Evolutionary conservation across 2,113 vertebrate species (phyloP).

Genomic region (Callipepla squamata): DNA sequence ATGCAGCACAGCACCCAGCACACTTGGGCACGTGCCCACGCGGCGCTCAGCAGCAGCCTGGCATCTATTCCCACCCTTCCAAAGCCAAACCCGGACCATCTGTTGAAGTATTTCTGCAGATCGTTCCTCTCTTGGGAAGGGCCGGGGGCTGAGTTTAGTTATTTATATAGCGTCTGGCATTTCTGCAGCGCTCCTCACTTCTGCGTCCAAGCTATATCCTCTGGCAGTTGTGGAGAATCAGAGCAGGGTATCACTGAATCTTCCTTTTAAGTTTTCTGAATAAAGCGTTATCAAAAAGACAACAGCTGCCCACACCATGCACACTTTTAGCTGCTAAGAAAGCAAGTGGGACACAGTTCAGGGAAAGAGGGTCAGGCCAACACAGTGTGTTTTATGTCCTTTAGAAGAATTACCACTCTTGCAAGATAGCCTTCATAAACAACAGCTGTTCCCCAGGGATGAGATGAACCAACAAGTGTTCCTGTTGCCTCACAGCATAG

Average conservation of each 20-base stretch:
- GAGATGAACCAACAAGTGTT: background rate
- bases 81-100: slow-evolving; percentile 54
- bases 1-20: accelerated
- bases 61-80: background rate
- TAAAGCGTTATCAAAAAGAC: background rate
- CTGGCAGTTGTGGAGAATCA: background rate
- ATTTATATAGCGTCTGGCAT: slow-evolving; percentile 29
- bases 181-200: background rate
- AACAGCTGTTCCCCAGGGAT: background rate
- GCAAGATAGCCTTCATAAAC: background rate
- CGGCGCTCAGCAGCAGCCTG: background rate
- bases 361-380: background rate
- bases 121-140: background rate
- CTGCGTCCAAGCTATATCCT: background rate
- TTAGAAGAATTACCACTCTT: background rate
- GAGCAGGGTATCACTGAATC: background rate
- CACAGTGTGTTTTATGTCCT: background rate
- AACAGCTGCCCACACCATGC: background rate
- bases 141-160: background rate
- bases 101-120: slow-evolving; percentile 54
- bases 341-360: background rate
- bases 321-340: background rate
- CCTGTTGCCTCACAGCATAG: background rate
- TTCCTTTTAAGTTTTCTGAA: background rate
- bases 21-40: background rate